Percentiles rank a stretch among this genome's conserved stretches.
These are phyloP conservation scores for Asteroscopus sphinx DNA, from an alignment of 2,888 invertebrate species.

Conservation along the genomic window DNA sequence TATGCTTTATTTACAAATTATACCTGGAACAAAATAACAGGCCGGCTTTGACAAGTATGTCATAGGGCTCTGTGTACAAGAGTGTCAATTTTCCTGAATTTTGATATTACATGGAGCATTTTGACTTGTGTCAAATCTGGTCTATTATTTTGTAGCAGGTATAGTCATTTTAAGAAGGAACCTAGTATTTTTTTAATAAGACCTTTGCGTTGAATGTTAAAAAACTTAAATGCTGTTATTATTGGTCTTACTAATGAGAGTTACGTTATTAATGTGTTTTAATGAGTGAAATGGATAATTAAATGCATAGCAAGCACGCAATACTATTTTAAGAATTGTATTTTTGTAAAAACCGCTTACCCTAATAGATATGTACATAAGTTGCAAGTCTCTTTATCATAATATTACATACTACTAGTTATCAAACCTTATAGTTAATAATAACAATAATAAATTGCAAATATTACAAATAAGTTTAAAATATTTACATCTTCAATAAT, in stretches of 20 bases:
- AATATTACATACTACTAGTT: conserved; percentile 79
- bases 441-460: conserved; percentile 81
- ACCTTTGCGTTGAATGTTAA: too few species aligned
- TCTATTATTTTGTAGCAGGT: too few species aligned
- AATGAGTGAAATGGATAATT: background rate
- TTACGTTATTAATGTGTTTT: conserved; percentile 5
- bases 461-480: conserved; percentile 86
- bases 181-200: too few species aligned
- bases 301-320: conserved; percentile 57
- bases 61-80: too few species aligned
- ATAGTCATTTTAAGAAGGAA: conserved; percentile 9
- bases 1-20: conserved; percentile 29
- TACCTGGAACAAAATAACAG: too few species aligned
- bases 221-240: background rate
- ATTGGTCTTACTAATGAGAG: background rate
- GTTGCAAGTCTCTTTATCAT: conserved; percentile 86
- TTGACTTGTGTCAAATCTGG: too few species aligned
- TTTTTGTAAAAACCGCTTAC: conserved; percentile 76
- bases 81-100: too few species aligned
- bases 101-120: too few species aligned
- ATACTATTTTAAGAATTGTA: conserved; percentile 50
- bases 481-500: conserved; percentile 87
- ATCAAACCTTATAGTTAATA: conserved; percentile 85
- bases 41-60: too few species aligned
- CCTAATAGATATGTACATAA: conserved; percentile 89